Evolutionary conservation across 2,888 invertebrate species (phyloP).

Genomic region (Lochmaea crataegi): DNA sequence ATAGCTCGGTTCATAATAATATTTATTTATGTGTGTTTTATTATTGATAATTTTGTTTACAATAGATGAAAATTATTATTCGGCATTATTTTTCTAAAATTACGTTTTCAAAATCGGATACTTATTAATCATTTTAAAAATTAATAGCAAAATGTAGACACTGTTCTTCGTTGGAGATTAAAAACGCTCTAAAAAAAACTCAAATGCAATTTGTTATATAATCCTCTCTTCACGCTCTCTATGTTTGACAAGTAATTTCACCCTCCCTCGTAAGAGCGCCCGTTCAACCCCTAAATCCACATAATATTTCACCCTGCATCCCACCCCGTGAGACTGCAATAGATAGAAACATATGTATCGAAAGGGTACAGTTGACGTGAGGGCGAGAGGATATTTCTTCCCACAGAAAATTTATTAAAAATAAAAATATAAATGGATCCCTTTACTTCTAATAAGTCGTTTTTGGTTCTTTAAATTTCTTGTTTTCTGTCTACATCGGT

Average conservation of each 20-base stretch:
- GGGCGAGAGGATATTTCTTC: neutral
- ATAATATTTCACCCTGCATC: slow-evolving; percentile 27
- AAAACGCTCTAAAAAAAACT: slow-evolving; percentile 53
- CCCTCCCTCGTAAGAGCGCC: slow-evolving; percentile 44
- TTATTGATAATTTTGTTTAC: neutral
- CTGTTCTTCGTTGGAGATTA: slow-evolving; percentile 44
- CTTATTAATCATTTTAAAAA: too few species aligned
- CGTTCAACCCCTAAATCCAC: slow-evolving; percentile 21
- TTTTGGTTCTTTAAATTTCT: too few species aligned
- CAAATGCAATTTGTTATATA: slow-evolving; percentile 61
- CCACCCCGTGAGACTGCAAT: slow-evolving; percentile 53
- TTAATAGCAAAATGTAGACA: too few species aligned
- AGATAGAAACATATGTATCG: slow-evolving; percentile 60
- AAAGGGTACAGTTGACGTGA: neutral
- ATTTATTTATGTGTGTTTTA: neutral
- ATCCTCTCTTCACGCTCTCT: slow-evolving; percentile 60
- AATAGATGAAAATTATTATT: neutral
- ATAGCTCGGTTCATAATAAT: neutral
- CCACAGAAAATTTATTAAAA: neutral
- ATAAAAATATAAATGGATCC: neutral
- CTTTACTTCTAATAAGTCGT: too few species aligned
- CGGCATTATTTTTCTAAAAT: too few species aligned
- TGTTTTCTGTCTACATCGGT: too few species aligned
- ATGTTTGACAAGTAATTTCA: slow-evolving; percentile 59
- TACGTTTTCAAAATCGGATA: too few species aligned